Conservation (phyloP, 2,797 vertebrate genomes). For the Iguana delicatissima region DNA sequence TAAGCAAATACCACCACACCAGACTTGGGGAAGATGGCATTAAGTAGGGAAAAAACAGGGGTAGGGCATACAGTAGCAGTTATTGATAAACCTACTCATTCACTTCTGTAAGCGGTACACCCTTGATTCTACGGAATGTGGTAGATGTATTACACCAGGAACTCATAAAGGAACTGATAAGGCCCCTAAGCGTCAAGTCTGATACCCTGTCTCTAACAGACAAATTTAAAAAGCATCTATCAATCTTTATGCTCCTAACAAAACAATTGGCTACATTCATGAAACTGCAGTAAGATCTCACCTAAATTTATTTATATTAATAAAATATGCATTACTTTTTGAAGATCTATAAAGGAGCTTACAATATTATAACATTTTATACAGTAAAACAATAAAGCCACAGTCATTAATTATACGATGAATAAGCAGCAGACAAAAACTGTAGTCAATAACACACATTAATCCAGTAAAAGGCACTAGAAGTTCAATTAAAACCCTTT, state of each 20-base stretch:
- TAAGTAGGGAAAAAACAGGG: no score
- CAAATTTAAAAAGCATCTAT: neutral
- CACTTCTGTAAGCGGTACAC: neutral
- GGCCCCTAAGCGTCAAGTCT: neutral
- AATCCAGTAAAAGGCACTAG: neutral
- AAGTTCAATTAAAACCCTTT: neutral
- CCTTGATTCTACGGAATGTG: neutral
- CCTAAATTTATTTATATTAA: neutral
- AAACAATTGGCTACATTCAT: neutral
- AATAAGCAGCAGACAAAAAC: neutral
- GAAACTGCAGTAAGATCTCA: neutral
- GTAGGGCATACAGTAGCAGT: neutral
- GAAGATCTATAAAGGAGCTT: neutral
- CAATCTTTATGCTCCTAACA: neutral
- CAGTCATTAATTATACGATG: neutral
- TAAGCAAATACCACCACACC: neutral
- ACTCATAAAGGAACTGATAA: neutral
- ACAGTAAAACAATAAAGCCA: neutral
- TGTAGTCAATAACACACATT: neutral
- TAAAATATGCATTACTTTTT: neutral
- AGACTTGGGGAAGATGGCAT: neutral
- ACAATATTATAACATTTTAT: neutral
- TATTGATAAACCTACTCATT: neutral
- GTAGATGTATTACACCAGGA: neutral
- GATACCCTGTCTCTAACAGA: neutral